A percentile compares a stretch with the other conserved stretches of the same genome.
These are phyloP conservation scores for Camponotus vicinus DNA, from an alignment of 1,140 invertebrate genomes.

Conservation along the genomic window DNA sequence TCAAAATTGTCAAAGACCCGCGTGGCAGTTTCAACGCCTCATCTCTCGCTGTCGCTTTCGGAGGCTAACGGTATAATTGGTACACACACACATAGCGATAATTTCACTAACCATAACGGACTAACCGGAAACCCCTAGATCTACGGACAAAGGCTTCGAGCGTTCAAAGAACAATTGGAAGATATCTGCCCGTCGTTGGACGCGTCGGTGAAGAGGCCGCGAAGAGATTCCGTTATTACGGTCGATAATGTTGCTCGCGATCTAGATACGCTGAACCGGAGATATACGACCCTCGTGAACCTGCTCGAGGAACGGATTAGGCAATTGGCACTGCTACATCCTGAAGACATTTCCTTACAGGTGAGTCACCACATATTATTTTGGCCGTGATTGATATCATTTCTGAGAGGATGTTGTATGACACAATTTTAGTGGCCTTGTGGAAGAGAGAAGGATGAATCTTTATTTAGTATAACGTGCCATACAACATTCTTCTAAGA, in stretches of 20 bases:
- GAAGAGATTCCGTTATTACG: conserved; percentile 83
- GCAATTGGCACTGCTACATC: conserved; percentile 83
- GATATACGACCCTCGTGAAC: conserved; percentile 92
- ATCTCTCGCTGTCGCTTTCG: conserved; percentile 73
- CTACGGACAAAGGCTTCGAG: conserved; percentile 94
- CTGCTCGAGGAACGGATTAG: conserved; percentile 89
- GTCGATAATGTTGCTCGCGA: conserved; percentile 94
- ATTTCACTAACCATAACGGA: conserved; percentile 84
- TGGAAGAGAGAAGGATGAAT: not conserved
- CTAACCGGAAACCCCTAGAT: conserved; percentile 89
- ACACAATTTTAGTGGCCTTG: not conserved
- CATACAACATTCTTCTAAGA: not conserved
- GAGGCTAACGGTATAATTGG: conserved; percentile 76
- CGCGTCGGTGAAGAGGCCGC: conserved; percentile 85
- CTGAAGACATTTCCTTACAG: conserved; percentile 84
- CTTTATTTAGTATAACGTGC: not conserved
- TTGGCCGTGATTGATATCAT: not conserved
- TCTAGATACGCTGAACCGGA: conserved; percentile 94
- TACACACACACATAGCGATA: conserved; percentile 68
- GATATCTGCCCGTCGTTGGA: conserved; percentile 94
- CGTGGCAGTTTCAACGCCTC: conserved; percentile 2
- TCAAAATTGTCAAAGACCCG: conserved; percentile 28
- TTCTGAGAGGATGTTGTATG: not conserved
- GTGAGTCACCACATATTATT: conserved; percentile 79
- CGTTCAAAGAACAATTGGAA: conserved; percentile 95